These are phyloP conservation scores for Pyrrhosoma nymphula DNA, from an alignment of 2,888 invertebrate species.

Conservation along the genomic window DNA sequence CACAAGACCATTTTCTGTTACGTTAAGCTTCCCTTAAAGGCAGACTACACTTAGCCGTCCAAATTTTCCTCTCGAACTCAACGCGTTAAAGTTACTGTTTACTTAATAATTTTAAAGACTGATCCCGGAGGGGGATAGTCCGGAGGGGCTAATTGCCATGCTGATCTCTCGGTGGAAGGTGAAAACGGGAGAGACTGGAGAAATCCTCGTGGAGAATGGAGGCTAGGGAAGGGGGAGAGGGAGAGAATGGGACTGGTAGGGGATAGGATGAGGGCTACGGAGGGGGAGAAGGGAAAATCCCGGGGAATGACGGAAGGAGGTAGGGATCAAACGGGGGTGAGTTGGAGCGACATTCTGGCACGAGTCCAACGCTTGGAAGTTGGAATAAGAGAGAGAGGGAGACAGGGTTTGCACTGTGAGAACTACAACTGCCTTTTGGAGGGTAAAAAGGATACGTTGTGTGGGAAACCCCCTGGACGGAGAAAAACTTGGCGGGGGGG, in stretches of 20 bases:
- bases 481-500: background rate
- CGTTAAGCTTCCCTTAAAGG: too few relatives aligned
- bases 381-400: background rate
- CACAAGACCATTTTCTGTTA: too few relatives aligned
- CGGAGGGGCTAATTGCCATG: background rate
- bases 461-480: background rate
- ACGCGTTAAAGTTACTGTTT: too few relatives aligned
- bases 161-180: background rate
- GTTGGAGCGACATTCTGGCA: background rate
- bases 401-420: background rate
- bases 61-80: too few relatives aligned
- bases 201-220: too few relatives aligned
- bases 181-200: background rate
- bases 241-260: too few relatives aligned
- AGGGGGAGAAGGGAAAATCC: background rate
- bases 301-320: background rate
- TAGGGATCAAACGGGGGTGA: background rate
- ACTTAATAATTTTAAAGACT: background rate
- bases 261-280: background rate
- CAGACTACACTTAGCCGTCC: too few relatives aligned
- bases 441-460: background rate
- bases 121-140: background rate
- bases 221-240: background rate
- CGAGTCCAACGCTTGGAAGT: background rate
- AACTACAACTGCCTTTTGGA: background rate